Evolutionary conservation across 1,140 invertebrate species (phyloP).

Genomic region (Helicoverpa armigera): DNA sequence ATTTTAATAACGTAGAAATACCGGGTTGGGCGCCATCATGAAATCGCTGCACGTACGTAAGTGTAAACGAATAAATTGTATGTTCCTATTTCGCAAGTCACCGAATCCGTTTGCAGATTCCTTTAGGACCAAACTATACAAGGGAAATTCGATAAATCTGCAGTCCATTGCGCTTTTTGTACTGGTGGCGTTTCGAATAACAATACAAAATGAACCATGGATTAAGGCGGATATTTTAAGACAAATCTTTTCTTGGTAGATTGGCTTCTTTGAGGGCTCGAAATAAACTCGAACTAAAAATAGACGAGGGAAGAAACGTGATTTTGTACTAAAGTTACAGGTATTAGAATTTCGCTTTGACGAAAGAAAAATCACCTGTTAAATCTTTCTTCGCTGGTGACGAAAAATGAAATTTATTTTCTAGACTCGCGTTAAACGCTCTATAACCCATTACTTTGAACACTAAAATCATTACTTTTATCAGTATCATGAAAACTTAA

Average conservation of each 20-base stretch:
- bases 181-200: neutral
- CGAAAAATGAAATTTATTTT: no score
- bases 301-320: conserved; percentile 22
- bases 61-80: conserved; percentile 49
- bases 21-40: conserved; percentile 1
- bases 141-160: neutral
- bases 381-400: no score
- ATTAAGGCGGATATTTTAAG: neutral
- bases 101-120: conserved; percentile 37
- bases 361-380: neutral
- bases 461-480: neutral
- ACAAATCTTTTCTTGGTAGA: neutral
- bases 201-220: neutral
- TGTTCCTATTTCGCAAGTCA: conserved; percentile 50
- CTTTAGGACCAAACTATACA: conserved; percentile 5
- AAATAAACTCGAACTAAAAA: conserved; percentile 37
- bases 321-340: conserved; percentile 16
- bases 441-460: neutral
- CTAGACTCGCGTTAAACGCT: neutral
- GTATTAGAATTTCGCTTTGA: conserved; percentile 25
- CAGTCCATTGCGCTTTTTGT: conserved; percentile 31
- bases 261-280: conserved; percentile 1
- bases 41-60: conserved; percentile 36
- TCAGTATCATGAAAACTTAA: neutral
- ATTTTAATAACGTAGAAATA: conserved; percentile 44